Evolutionary conservation across 53 echinoderm and acorn worm genomes (phyloP).

Genomic region (Luidia sarsii): DNA sequence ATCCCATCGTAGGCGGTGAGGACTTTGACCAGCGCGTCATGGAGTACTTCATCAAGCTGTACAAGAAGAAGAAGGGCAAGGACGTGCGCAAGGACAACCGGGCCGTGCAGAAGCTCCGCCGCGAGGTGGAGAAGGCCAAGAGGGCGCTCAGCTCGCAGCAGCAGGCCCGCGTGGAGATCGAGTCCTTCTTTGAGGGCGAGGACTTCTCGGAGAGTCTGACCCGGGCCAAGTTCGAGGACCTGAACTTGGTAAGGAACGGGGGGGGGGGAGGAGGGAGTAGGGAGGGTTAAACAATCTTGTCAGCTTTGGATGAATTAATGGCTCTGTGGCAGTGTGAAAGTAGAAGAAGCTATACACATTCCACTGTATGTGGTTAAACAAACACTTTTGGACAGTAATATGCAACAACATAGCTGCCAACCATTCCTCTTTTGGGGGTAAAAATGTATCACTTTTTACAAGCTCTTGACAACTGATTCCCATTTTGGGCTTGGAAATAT

Average conservation of each 20-base stretch:
- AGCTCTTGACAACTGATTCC: too few species aligned
- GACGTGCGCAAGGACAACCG: slow-evolving; percentile 98
- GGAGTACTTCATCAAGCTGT: slow-evolving; percentile 97
- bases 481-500: too few species aligned
- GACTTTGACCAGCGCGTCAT: slow-evolving; percentile 99
- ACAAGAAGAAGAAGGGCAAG: slow-evolving; percentile 99
- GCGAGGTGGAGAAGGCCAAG: slow-evolving; percentile 99
- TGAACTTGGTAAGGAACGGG: slow-evolving; percentile 81
- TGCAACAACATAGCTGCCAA: too few species aligned
- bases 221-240: slow-evolving; percentile 94
- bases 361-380: too few species aligned
- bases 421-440: too few species aligned
- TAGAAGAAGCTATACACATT: too few species aligned
- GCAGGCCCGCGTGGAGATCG: slow-evolving; percentile 95
- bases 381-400: too few species aligned
- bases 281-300: too few species aligned
- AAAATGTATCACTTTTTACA: too few species aligned
- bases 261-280: too few species aligned
- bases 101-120: slow-evolving; percentile 98
- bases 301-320: too few species aligned
- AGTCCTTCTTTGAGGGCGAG: slow-evolving; percentile 96
- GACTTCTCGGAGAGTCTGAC: slow-evolving; percentile 97
- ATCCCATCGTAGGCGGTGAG: slow-evolving; percentile 99
- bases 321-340: too few species aligned
- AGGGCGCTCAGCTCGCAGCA: slow-evolving; percentile 95